phyloP scores from a whole-genome alignment of 2,797 vertebrate genomes.

The Pelodytes ibericus region DNA sequence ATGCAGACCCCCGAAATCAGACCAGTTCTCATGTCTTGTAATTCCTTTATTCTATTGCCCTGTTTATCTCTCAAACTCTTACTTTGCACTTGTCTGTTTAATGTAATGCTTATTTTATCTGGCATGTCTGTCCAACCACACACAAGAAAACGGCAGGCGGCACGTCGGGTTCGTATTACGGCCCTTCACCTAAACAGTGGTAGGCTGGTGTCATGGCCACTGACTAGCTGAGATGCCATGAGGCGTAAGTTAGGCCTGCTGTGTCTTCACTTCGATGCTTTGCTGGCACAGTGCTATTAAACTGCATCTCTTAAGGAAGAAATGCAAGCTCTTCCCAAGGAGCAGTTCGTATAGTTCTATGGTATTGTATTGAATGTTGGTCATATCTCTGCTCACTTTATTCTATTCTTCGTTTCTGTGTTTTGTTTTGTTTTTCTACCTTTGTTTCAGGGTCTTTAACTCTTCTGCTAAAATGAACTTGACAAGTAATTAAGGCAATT shows the following conservation, averaged over 20 bases:
- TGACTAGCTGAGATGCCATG: background rate
- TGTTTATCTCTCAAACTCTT: background rate
- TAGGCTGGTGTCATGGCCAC: background rate
- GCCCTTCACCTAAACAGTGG: background rate
- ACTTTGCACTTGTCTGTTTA: background rate
- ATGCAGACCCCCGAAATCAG: background rate
- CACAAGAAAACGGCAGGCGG: background rate
- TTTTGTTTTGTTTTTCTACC: slow-evolving; percentile 40
- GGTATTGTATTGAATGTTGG: background rate
- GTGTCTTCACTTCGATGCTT: background rate
- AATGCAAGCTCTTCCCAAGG: background rate
- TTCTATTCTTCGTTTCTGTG: slow-evolving; percentile 43
- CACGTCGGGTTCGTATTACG: background rate
- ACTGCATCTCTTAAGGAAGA: background rate
- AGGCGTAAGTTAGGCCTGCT: background rate
- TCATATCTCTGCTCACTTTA: background rate
- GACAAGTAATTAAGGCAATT: slow-evolving; percentile 92
- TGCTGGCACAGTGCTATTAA: background rate
- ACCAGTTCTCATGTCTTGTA: background rate
- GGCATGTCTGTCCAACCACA: background rate
- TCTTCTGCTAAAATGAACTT: slow-evolving; percentile 77
- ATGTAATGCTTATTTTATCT: background rate
- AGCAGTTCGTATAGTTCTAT: background rate
- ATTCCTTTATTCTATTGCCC: background rate
- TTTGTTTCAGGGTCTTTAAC: slow-evolving; percentile 72